These are phyloP conservation scores for Salvelinus alpinus DNA, from an alignment of 2,113 vertebrate species.

Conservation along the genomic window DNA sequence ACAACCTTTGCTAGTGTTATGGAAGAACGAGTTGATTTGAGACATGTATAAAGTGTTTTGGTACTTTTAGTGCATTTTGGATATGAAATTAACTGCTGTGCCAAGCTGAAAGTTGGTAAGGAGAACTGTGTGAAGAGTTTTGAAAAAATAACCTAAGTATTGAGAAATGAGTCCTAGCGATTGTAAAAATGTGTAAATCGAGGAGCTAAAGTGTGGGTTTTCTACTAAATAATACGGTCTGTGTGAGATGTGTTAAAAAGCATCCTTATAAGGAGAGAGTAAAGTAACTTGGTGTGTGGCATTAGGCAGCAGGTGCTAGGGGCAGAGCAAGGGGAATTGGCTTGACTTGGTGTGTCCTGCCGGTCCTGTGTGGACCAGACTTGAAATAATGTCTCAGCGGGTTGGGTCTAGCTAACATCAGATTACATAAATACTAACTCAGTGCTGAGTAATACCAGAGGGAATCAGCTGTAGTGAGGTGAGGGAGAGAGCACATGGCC, in stretches of 20 bases:
- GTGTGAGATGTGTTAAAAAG: too few species aligned
- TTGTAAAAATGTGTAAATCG: neutral
- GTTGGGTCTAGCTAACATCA: conserved; percentile 32
- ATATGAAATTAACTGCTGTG: too few species aligned
- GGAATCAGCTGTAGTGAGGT: neutral
- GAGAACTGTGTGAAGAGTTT: too few species aligned
- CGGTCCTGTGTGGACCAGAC: conserved; percentile 37
- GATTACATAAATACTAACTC: conserved; percentile 43
- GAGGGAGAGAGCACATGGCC: neutral
- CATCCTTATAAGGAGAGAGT: too few species aligned
- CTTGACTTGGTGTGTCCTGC: conserved; percentile 25
- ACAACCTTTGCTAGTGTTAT: too few species aligned
- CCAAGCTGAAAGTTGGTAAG: too few species aligned
- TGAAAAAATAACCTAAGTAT: too few species aligned
- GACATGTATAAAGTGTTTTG: too few species aligned
- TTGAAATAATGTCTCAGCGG: conserved; percentile 34
- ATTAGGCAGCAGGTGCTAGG: conserved; percentile 52
- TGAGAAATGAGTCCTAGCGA: too few species aligned
- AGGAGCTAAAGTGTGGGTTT: conserved; percentile 1
- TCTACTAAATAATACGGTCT: neutral
- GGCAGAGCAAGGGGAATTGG: conserved; percentile 36
- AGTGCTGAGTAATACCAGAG: neutral
- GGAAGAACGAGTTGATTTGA: too few species aligned
- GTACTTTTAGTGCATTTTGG: too few species aligned
- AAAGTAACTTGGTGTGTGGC: conserved; percentile 28